These are phyloP conservation scores for Arctocebus calabarensis DNA, from an alignment of 2,797 vertebrate species.

Conservation along the genomic window DNA sequence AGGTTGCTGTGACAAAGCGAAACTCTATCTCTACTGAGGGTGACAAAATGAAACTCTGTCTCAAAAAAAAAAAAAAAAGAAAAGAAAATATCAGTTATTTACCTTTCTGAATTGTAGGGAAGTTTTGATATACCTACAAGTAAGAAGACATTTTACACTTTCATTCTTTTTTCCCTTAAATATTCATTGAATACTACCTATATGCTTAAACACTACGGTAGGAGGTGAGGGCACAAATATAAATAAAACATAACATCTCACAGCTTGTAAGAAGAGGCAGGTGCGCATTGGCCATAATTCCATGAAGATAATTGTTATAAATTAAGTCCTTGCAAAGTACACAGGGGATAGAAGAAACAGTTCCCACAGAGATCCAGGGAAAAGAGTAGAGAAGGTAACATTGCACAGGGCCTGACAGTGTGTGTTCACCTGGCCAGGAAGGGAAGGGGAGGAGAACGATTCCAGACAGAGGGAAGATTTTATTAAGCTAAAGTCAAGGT, in stretches of 20 bases:
- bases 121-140: not conserved
- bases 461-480: not conserved
- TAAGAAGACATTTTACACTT: not conserved
- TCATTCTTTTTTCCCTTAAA: not conserved
- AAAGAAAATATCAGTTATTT: too few species aligned
- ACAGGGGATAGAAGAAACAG: too few species aligned
- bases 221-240: not conserved
- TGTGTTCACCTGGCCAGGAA: not conserved
- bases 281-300: not conserved
- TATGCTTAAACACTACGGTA: not conserved
- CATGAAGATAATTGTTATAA: not conserved
- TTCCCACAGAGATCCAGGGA: not conserved
- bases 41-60: too few species aligned
- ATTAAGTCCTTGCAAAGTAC: not conserved
- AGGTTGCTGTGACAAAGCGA: too few species aligned
- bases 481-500: not conserved
- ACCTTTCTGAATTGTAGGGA: not conserved
- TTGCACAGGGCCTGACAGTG: not conserved
- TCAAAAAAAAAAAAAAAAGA: too few species aligned
- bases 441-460: too few species aligned
- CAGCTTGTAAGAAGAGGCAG: not conserved
- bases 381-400: not conserved
- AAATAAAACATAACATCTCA: not conserved
- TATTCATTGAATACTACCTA: not conserved
- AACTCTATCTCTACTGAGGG: too few species aligned